A percentile compares a stretch with the other conserved stretches of the same genome.
phyloP scores from a whole-genome alignment of 2,888 invertebrate genomes.

The Latrodectus hesperus region DNA sequence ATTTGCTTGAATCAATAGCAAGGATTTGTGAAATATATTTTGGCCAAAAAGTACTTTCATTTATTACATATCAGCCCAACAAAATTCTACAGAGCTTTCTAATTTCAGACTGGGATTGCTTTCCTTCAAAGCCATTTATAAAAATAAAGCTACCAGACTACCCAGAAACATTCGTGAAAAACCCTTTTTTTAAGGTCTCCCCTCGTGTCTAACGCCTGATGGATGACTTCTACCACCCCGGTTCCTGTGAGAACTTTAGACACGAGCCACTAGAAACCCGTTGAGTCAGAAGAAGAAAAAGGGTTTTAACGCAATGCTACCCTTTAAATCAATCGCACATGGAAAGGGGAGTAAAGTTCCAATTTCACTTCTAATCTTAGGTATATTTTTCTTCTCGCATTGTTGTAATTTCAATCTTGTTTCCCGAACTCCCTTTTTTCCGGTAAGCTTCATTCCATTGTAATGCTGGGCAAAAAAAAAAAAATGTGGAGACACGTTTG shows the following conservation, averaged over 20 bases:
- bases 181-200: conserved; percentile 22
- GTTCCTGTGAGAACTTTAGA: conserved; percentile 9
- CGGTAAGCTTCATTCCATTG: neutral
- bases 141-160: conserved; percentile 1
- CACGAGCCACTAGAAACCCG: conserved; percentile 16
- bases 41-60: too few relatives aligned
- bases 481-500: conserved; percentile 31
- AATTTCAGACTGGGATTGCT: conserved; percentile 19
- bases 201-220: conserved; percentile 24
- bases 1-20: too few relatives aligned
- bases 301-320: conserved; percentile 36
- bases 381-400: conserved; percentile 10
- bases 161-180: conserved; percentile 14
- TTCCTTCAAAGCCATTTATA: conserved; percentile 37
- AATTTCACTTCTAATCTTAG: conserved; percentile 49
- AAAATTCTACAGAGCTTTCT: conserved; percentile 9
- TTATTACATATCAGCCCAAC: neutral
- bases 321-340: conserved; percentile 47
- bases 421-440: neutral
- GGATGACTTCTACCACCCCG: conserved; percentile 38
- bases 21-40: too few relatives aligned
- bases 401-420: conserved; percentile 32
- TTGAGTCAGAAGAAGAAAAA: conserved; percentile 36
- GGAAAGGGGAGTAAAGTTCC: conserved; percentile 29
- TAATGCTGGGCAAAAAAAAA: neutral